Evolutionary conservation across 2,888 invertebrate genomes (phyloP).

Genomic region (Euplagia quadripunctaria): DNA sequence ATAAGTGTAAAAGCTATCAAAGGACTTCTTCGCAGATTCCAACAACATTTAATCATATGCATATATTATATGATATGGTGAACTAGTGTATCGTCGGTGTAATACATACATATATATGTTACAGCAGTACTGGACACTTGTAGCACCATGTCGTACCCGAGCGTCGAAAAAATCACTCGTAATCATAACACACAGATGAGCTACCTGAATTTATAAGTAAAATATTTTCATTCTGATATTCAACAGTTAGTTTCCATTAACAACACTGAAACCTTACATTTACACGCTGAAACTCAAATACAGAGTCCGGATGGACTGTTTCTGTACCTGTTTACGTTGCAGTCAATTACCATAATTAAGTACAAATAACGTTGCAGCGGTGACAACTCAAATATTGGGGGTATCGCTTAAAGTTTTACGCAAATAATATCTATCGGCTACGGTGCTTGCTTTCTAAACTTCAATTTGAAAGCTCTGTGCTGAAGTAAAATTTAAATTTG

Average conservation of each 20-base stretch:
- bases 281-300: conserved; percentile 53
- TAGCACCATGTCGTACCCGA: not conserved
- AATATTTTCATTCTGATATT: conserved; percentile 34
- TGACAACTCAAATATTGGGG: conserved; percentile 73
- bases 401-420: conserved; percentile 72
- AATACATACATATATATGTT: no score
- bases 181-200: not conserved
- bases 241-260: conserved; percentile 33
- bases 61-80: no score
- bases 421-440: conserved; percentile 70
- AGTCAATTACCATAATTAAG: conserved; percentile 83
- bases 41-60: no score
- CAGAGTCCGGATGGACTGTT: conserved; percentile 34
- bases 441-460: conserved; percentile 32
- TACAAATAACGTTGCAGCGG: conserved; percentile 75
- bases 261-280: conserved; percentile 36
- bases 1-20: no score
- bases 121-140: no score
- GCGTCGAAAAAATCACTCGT: not conserved
- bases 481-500: conserved; percentile 42
- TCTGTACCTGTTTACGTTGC: conserved; percentile 61
- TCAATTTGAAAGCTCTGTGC: conserved; percentile 9
- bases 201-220: conserved; percentile 12
- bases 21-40: no score
- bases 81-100: no score